These are phyloP conservation scores for Macropus fuliginosus DNA, from an alignment of 2,797 vertebrate genomes.

Conservation along the genomic window DNA sequence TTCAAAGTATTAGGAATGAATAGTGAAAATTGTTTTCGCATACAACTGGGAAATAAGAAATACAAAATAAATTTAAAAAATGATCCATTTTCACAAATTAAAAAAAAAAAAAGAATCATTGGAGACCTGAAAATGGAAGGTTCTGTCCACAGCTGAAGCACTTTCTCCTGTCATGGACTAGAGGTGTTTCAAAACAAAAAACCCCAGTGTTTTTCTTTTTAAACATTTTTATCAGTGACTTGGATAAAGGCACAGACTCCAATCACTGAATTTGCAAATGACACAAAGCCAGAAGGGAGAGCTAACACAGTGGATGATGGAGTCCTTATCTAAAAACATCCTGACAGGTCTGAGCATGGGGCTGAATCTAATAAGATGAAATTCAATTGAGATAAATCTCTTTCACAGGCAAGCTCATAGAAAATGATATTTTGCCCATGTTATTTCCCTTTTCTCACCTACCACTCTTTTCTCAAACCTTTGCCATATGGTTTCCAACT, in stretches of 20 bases:
- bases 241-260: not conserved
- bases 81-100: no score
- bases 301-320: not conserved
- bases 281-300: not conserved
- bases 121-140: not conserved
- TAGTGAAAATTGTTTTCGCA: no score
- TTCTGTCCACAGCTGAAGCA: not conserved
- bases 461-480: not conserved
- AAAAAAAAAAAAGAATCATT: not conserved
- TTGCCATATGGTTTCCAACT: not conserved
- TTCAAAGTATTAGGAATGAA: no score
- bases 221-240: not conserved
- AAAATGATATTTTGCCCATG: not conserved
- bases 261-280: not conserved
- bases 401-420: not conserved
- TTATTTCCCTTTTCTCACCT: not conserved
- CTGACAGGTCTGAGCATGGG: not conserved
- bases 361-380: not conserved
- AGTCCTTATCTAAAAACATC: not conserved
- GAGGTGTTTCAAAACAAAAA: not conserved
- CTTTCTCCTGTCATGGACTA: not conserved
- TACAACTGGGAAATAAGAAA: no score
- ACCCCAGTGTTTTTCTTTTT: not conserved
- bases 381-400: not conserved
- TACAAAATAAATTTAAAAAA: no score